Conservation (phyloP, 1,140 invertebrate genomes). For the Thrips palmi region DNA sequence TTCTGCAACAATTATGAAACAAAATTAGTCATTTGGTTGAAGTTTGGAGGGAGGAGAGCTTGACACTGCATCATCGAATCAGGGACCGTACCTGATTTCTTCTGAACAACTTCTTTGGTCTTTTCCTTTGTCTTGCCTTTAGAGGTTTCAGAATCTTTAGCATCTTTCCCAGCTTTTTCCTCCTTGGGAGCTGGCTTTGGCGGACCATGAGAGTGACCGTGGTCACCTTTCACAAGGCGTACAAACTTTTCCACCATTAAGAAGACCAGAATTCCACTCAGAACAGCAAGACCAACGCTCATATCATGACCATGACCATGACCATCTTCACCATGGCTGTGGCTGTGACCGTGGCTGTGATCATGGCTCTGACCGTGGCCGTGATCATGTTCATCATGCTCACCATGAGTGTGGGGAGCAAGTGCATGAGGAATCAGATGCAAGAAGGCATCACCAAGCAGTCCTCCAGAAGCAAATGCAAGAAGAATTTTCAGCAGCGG, state of each 20-base stretch:
- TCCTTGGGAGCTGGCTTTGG: slow-evolving; percentile 17
- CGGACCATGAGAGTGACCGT: slow-evolving; percentile 39
- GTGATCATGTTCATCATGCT: slow-evolving; percentile 29
- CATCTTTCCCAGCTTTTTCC: slow-evolving; percentile 16
- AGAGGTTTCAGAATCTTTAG: slow-evolving; percentile 7
- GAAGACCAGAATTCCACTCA: slow-evolving; percentile 82
- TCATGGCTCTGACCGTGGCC: slow-evolving; percentile 31
- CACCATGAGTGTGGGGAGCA: slow-evolving; percentile 33
- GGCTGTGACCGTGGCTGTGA: slow-evolving; percentile 25
- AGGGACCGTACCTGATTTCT: slow-evolving; percentile 2
- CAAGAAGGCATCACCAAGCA: slow-evolving; percentile 89
- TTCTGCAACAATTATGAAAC: slow-evolving; percentile 10
- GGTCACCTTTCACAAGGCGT: slow-evolving; percentile 65
- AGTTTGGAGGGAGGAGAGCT: not conserved
- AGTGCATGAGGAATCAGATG: slow-evolving; percentile 93
- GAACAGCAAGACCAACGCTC: slow-evolving; percentile 72
- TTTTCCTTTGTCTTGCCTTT: slow-evolving; percentile 14
- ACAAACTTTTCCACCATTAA: slow-evolving; percentile 86
- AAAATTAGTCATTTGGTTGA: not conserved
- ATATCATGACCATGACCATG: slow-evolving; percentile 65
- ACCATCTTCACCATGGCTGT: slow-evolving; percentile 28
- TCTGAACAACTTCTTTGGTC: slow-evolving; percentile 13
- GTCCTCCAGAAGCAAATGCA: slow-evolving; percentile 85
- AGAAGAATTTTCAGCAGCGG: slow-evolving; percentile 74
- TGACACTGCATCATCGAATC: not conserved